A percentile compares a stretch with the other conserved stretches of the same genome.
These are phyloP conservation scores for Criorhina ranunculi DNA, from an alignment of 2,888 invertebrate genomes.

Conservation along the genomic window DNA sequence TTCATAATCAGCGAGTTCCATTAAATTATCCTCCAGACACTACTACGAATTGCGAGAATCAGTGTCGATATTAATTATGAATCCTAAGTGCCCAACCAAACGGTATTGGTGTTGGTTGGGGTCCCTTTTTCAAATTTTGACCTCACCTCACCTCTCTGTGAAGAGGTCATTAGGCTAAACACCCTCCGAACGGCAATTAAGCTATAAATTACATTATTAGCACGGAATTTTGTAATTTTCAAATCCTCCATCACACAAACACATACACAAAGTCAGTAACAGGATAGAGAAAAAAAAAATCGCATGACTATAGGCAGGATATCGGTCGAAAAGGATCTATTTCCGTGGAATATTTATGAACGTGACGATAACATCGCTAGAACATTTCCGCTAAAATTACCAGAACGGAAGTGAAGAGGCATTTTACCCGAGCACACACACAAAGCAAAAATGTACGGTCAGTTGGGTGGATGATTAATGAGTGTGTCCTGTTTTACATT, in stretches of 20 bases:
- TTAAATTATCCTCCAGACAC: conserved; percentile 49
- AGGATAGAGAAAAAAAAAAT: conserved; percentile 1
- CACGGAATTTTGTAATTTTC: conserved; percentile 73
- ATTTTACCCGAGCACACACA: conserved; percentile 2
- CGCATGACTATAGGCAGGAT: conserved; percentile 55
- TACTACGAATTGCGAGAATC: conserved; percentile 18
- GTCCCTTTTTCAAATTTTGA: not conserved
- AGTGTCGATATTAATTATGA: conserved; percentile 73
- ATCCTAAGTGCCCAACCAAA: conserved; percentile 32
- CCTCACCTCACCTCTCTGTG: not conserved
- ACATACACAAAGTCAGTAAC: not conserved
- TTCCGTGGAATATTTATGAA: conserved; percentile 72
- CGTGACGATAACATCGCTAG: conserved; percentile 63
- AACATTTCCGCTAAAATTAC: conserved; percentile 69
- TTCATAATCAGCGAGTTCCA: conserved; percentile 59
- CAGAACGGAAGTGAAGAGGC: conserved; percentile 55
- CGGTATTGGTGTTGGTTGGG: too few species aligned
- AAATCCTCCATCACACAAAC: conserved; percentile 31
- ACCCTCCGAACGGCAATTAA: conserved; percentile 61
- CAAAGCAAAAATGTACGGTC: conserved; percentile 34
- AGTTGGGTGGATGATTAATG: conserved; percentile 73
- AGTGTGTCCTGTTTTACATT: conserved; percentile 72
- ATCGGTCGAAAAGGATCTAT: conserved; percentile 70
- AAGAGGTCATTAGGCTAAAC: conserved; percentile 73
- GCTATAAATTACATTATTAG: conserved; percentile 67